Base-by-base conservation (phyloP, 1,140 invertebrate species). In the Carposina sasakii region DNA sequence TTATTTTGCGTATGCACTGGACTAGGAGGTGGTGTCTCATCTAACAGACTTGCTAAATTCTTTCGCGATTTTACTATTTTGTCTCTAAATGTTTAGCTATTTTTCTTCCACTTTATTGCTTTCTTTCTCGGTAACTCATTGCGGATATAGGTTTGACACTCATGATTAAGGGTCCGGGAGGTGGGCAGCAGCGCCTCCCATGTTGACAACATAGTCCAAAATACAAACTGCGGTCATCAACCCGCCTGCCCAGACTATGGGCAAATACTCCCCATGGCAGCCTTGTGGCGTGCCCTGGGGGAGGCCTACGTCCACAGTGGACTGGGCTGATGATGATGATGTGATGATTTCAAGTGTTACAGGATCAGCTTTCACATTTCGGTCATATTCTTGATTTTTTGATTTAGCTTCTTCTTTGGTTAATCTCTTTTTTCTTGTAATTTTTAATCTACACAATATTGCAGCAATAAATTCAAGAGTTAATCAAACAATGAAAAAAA, bases 331-430 rank as follows among this genome's bases (percentile, higher is more conserved):
- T n/a, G n/a, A n/a, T n/a, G n/a, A n/a, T n/a, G n/a, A n/a, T n/a
- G n/a, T n/a, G n/a, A n/a, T n/a, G n/a, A 23, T 21, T 22, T 23
- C 39, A 12, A 42, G n/a, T 3, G 2, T 23, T 42, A 3, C n/a
- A 23, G 39, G 20, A 22, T 42, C 23, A 23, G n/a, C 2, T 42
- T 13, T 42, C 19, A 42, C 24, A 2, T 42, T 42, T 22, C 22
- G 2, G n/a, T 42, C 39, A 42, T 42, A 42, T 26, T 42, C 39
- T n/a, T 42, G 2, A 5, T 42, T 42, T 42, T 42, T 48, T 47
- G 46, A 19, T 50, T 46, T 31, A 17, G 34, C 63, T 68, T 48
- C 23, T 45, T 40, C 31, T 34, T 55, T 22, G 28, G n/a, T 48
- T 22, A 43, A 30, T 16, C 47, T 51, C 37, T 50, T 51, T 44